phyloP scores from a whole-genome alignment of 2,113 vertebrate genomes.

The Etheostoma cragini region DNA sequence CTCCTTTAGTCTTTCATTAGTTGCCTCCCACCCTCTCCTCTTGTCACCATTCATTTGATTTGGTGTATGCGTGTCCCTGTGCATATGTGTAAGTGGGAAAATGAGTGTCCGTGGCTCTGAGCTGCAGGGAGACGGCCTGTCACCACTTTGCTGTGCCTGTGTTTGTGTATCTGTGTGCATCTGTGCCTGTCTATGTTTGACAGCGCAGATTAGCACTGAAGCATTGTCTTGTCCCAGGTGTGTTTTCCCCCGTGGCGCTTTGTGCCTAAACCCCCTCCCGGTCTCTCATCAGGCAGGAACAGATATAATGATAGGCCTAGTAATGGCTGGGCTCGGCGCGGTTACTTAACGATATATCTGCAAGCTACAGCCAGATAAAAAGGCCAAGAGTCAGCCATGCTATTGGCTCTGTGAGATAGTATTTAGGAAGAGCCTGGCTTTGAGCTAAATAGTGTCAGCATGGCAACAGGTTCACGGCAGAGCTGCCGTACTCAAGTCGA shows the following conservation, averaged over 20 bases:
- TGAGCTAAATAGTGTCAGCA: background rate
- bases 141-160: conserved; percentile 1
- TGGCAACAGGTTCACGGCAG: background rate
- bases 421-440: no score
- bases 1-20: conserved; percentile 17
- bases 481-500: no score
- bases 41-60: conserved; percentile 16
- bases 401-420: background rate
- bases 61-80: background rate
- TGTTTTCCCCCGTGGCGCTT: conserved; percentile 45
- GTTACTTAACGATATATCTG: background rate
- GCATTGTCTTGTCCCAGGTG: conserved; percentile 60
- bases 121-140: conserved; percentile 15
- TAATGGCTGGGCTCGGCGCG: conserved; percentile 6
- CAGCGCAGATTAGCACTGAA: conserved; percentile 53
- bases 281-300: conserved; percentile 39
- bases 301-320: conserved; percentile 53
- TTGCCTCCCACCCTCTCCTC: conserved; percentile 10
- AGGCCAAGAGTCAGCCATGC: background rate
- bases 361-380: conserved; percentile 15
- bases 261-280: conserved; percentile 33
- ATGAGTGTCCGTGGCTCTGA: conserved; percentile 1
- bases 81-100: conserved; percentile 27
- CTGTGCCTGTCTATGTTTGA: conserved; percentile 43
- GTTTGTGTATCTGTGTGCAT: conserved; percentile 1